Conservation (phyloP, 2,888 invertebrate genomes). For the Merodon equestris region DNA sequence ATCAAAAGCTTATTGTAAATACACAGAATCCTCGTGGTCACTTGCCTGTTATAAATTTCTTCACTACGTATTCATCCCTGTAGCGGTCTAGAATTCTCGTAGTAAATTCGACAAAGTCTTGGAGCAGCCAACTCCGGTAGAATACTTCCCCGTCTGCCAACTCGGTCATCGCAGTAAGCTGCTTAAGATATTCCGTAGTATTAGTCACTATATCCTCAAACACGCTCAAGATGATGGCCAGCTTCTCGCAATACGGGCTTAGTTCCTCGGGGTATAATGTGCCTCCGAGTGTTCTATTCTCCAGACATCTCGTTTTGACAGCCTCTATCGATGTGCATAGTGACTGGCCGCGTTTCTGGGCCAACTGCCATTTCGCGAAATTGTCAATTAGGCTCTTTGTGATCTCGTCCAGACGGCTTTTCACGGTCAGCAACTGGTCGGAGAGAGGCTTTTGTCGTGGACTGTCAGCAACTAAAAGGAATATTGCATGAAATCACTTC, state of each 20-base stretch:
- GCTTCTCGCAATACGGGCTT: conserved; percentile 72
- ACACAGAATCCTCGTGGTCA: not conserved
- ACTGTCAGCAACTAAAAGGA: conserved; percentile 72
- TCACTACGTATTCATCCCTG: conserved; percentile 72
- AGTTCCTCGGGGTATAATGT: conserved; percentile 73
- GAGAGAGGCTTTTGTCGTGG: conserved; percentile 64
- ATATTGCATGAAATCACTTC: not conserved
- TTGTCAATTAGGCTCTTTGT: conserved; percentile 72
- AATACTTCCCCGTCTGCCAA: conserved; percentile 72
- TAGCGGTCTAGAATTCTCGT: conserved; percentile 72
- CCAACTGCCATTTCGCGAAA: conserved; percentile 75
- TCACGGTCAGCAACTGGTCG: conserved; percentile 52
- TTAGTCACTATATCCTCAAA: conserved; percentile 74
- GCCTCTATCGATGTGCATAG: conserved; percentile 75
- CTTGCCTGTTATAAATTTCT: conserved; percentile 74
- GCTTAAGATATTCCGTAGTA: conserved; percentile 71
- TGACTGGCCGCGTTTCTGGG: conserved; percentile 74
- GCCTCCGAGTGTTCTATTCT: conserved; percentile 24
- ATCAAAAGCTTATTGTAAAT: not conserved
- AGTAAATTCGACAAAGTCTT: conserved; percentile 72
- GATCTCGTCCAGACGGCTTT: conserved; percentile 72
- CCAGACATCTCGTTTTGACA: conserved; percentile 73
- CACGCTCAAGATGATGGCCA: conserved; percentile 73
- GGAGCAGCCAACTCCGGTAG: conserved; percentile 75
- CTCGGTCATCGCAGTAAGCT: conserved; percentile 72